phyloP scores from a whole-genome alignment of 2,113 vertebrate genomes.

The Daubentonia madagascariensis region DNA sequence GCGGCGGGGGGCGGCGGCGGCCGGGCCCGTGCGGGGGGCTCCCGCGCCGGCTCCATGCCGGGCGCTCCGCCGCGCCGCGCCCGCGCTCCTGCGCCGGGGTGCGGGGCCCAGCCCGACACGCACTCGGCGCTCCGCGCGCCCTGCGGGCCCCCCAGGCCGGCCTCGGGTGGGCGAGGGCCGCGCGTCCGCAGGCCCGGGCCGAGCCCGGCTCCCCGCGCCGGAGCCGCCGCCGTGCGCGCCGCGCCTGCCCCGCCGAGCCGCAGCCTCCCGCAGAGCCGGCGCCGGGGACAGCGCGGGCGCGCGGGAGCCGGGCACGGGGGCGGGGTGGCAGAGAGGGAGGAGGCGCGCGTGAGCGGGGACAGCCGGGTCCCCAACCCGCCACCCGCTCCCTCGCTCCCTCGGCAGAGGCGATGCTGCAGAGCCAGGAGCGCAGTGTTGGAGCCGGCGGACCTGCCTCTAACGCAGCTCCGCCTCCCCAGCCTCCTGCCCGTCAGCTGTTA shows the following conservation, averaged over 20 bases:
- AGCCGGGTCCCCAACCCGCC: background rate
- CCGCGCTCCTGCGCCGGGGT: constrained; percentile 44
- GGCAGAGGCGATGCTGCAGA: background rate
- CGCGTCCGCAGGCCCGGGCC: constrained; percentile 37
- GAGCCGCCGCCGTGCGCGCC: background rate
- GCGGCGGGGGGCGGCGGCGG: constrained; percentile 26
- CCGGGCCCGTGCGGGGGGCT: constrained; percentile 28
- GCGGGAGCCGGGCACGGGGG: background rate
- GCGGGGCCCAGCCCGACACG: constrained; percentile 31
- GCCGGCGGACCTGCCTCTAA: background rate
- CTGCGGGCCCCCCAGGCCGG: constrained; percentile 46
- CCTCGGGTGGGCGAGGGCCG: background rate
- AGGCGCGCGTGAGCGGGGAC: background rate
- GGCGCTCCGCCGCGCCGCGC: constrained; percentile 38
- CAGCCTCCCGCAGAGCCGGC: background rate
- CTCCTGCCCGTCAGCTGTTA: background rate
- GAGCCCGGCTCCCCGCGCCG: constrained; percentile 69
- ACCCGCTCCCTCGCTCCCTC: background rate
- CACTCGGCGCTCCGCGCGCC: constrained; percentile 31
- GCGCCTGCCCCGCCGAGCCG: background rate
- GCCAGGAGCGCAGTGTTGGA: background rate
- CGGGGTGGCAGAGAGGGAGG: background rate
- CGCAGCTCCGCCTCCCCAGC: background rate
- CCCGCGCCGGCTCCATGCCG: constrained; percentile 46
- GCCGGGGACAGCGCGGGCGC: background rate